Evolutionary conservation across 2,797 vertebrate genomes (phyloP), one percentile per base, ranked within the genome.

Genomic region (Percopsis omiscomaycus): DNA sequence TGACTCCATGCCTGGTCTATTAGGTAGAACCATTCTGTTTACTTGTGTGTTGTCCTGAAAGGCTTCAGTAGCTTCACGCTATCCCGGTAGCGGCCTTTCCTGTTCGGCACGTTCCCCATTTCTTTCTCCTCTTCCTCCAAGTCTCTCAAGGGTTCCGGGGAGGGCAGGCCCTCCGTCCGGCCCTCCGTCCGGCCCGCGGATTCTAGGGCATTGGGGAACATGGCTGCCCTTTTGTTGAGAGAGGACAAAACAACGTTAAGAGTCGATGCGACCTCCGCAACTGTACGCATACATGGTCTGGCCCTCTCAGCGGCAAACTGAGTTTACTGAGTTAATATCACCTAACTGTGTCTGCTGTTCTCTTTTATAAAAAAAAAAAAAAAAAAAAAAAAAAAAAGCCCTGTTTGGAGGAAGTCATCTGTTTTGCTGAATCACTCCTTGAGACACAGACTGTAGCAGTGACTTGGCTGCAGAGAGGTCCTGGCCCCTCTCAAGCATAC

Each of bases 61-160:
- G 93, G 93, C 78, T 94, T 94, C 44, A 94, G 76, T 68, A 94
- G 86, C 67, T 93, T 92, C 69, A 94, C 85, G 78, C 93, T 94
- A 3, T 90, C 82, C 10, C 86, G 84, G 79, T 94, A 94, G 79
- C 89, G 90, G 30, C 89, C 89, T 66, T 56, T 83, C 74, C 80
- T 83, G 76, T 89, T 91, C 0, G 73, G 71, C 5, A 71, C 84
- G 42, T 52, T 64, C 55, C 78, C 81, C 15, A 48, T 16, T 0
- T 83, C 77, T 5, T 79, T 64, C 29, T 90, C 88, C 14, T 90
- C 90, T 44, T 92, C 90, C 11, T 87, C 89, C 0, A 77, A 85
- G 55, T 91, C 82, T 2, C 83, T 66, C 1, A 81, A 71, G 3
- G 74, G 72, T 3, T 81, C 83, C 0, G 85, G 89, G 60, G 82